A percentile compares a stretch with the other conserved stretches of the same genome.
phyloP scores from a whole-genome alignment of 1,140 invertebrate genomes.

The Rhyzopertha dominica region DNA sequence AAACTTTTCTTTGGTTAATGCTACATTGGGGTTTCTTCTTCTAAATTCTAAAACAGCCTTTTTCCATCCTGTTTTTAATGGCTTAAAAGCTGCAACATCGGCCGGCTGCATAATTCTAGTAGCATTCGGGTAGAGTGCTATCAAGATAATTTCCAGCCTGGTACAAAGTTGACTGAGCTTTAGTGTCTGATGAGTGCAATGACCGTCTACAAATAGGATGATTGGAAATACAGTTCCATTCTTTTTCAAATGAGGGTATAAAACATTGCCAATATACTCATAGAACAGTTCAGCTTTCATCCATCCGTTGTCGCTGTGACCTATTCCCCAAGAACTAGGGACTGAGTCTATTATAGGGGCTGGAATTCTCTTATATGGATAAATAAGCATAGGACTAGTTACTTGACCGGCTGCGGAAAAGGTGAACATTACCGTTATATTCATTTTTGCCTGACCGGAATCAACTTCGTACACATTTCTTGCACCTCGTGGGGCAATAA shows the following conservation, averaged over 20 bases:
- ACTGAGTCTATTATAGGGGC: conserved; percentile 29
- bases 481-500: conserved; percentile 29
- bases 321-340: conserved; percentile 37
- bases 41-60: conserved; percentile 27
- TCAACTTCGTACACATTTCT: conserved; percentile 33
- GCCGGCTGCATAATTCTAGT: conserved; percentile 37
- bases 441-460: conserved; percentile 27
- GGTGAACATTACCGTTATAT: conserved; percentile 31
- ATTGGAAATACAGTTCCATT: conserved; percentile 31
- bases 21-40: conserved; percentile 17
- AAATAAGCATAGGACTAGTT: conserved; percentile 30
- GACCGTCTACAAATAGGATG: conserved; percentile 43
- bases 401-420: conserved; percentile 23
- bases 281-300: conserved; percentile 43
- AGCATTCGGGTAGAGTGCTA: conserved; percentile 36
- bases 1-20: conserved; percentile 37
- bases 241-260: conserved; percentile 34
- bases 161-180: conserved; percentile 32
- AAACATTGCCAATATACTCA: conserved; percentile 41
- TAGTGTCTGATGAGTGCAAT: conserved; percentile 34
- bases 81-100: conserved; percentile 35
- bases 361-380: conserved; percentile 28
- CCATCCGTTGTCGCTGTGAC: conserved; percentile 39
- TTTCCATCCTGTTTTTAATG: conserved; percentile 28
- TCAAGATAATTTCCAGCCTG: conserved; percentile 30